Evolutionary conservation across 2,888 invertebrate genomes (phyloP).

Genomic region (Aleiodes alternator): DNA sequence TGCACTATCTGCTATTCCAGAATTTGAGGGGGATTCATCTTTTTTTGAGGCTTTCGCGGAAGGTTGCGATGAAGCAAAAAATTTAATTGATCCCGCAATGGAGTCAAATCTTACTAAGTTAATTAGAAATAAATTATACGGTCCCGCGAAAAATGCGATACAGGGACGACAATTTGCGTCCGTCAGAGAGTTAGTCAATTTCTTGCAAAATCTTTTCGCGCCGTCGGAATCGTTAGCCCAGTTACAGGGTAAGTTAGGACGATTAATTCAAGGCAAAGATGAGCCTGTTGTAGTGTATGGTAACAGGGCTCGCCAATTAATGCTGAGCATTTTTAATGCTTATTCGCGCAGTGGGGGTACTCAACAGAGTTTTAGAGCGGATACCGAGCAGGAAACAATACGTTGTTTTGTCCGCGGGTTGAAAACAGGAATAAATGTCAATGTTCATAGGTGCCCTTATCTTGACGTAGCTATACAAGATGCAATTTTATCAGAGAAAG

Average conservation of each 20-base stretch:
- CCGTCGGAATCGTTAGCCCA: conserved; percentile 7
- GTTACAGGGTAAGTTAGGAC: conserved; percentile 20
- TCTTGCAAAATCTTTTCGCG: conserved; percentile 13
- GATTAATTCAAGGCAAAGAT: conserved; percentile 1
- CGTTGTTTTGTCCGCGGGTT: not conserved
- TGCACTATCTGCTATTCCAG: not conserved
- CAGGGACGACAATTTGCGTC: not conserved
- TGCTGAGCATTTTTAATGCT: not conserved
- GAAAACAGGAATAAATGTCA: not conserved
- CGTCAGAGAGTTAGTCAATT: not conserved
- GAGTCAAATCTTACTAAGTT: not conserved
- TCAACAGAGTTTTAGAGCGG: not conserved
- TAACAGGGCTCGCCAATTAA: conserved; percentile 14
- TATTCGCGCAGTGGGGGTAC: not conserved
- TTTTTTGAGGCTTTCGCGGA: not conserved
- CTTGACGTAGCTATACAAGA: not conserved
- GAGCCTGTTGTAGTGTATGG: not conserved
- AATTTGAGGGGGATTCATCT: not conserved
- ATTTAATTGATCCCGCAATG: not conserved
- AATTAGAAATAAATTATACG: conserved; percentile 10
- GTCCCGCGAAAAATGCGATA: not conserved
- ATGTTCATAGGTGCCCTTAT: not conserved
- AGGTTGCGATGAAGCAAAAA: conserved; percentile 11
- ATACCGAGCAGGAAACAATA: not conserved
- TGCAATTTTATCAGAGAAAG: not conserved